Base-by-base conservation (phyloP, 2,113 vertebrate genomes). In the Psittacus erithacus region DNA sequence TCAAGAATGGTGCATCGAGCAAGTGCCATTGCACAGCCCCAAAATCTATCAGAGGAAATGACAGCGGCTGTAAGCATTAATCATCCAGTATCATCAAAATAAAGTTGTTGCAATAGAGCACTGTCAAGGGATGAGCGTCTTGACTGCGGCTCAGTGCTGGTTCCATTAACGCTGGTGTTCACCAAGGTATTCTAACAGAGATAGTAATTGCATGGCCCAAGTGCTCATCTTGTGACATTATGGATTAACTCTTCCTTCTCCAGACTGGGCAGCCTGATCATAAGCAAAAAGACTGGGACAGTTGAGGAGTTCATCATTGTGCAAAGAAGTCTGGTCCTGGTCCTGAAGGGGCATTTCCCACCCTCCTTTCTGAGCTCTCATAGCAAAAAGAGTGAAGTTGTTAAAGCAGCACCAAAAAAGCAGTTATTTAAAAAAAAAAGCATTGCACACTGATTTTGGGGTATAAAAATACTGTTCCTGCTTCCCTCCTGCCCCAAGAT, bases 41-140 rank as follows among this genome's bases (percentile, higher is more conserved):
- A 89, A 93, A 94, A 97, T 95, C 90, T 74, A 71, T 97, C 95
- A 92, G 29, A 85, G 68, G 52, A 78, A 74, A 59, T 88, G 96
- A 96, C 95, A 97, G 88, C 2, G 6, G 39, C 95, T 94, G 89
- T 94, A 84, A 95, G 93, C 96, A 95, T 95, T 94, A 95, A 95
- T 97, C 95, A 96, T 90, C 76, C 6, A 0, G 14, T 53, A 88
- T 77, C 84, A 88, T 94, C 89, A 90, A 79, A 96, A 96, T 96
- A 65, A 96, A 96, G 93, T 90, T 90, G 82, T 88, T 88, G 76
- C 76, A 88, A 14, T 7, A 60, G 64, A 83, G 77, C 27, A 19
- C 83, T 94, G 95, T 88, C 82, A 86, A 38, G 68, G 90, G 92
- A 88, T 67, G 78, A 94, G 69, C 52, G 81, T 68, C 90, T 93